Base-by-base conservation (phyloP, 2,113 vertebrate species). In the Phyllopteryx taeniolatus region DNA sequence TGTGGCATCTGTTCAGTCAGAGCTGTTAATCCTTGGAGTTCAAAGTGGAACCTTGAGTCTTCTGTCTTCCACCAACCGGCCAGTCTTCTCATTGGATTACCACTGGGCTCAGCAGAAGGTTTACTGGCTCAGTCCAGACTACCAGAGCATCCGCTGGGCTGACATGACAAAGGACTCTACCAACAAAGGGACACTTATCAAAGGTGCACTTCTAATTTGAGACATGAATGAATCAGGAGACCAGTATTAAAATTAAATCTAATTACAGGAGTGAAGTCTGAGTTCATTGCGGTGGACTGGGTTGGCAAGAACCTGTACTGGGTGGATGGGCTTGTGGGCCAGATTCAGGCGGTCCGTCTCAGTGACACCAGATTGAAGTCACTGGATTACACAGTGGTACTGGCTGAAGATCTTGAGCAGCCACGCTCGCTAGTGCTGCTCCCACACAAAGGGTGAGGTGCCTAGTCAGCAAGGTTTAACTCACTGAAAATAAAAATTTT, bases 241-340 rank as follows among this genome's bases (percentile, higher is more conserved):
- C 1, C 7, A 49, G 10, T 5, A 4, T 46, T 70, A 3, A 46
- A 31, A 22, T 67, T 0, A 54, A 43, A 57, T n/a, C 0, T 2
- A 19, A 19, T 80, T 86, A 59, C 73, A 99, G 96, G 95, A 39
- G 92, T 97, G 68, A 95, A 92, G 72, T 91, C 96, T 0, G 94
- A 98, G 75, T 94, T 91, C 33, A 90, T 99, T 42, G 95, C 92
- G 0, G 88, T 97, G 67, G 96, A 98, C 88, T 98, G 96, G 96
- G 76, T 97, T 1, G 96, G 94, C 14, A 93, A 92, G 60, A 97
- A 97, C 83, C 91, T 99, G 69, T 98, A 98, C 87, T 98, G 96
- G 96, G 93, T 92, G 15, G 95, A 97, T 65, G 93, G 94, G 0
- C 80, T 80, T n/a, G 90, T 92, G 57, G 94, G 94, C 0, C 94